phyloP scores from a whole-genome alignment of 2,113 vertebrate species.

The Regulus satrapa region DNA sequence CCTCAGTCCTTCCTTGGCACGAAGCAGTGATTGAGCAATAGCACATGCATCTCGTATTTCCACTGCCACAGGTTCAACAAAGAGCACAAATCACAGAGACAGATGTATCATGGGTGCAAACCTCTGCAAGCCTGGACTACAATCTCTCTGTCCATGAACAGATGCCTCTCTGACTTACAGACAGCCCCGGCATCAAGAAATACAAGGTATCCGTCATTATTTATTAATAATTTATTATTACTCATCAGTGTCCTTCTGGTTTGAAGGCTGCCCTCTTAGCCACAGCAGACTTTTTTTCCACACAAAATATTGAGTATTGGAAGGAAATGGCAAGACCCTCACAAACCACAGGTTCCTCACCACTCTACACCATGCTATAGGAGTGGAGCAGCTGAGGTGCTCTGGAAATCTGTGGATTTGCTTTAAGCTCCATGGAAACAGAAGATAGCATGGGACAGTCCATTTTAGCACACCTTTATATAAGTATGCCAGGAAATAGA shows the following conservation, averaged over 20 bases:
- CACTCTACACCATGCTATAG: neutral
- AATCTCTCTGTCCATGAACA: neutral
- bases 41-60: neutral
- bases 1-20: neutral
- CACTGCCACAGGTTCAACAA: neutral
- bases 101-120: neutral
- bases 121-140: neutral
- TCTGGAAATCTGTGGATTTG: neutral
- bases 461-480: neutral
- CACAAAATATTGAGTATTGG: neutral
- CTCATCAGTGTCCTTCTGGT: neutral
- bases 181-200: neutral
- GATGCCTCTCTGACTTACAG: accelerated
- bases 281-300: neutral
- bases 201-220: neutral
- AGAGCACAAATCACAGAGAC: neutral
- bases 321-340: neutral
- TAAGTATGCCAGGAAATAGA: neutral
- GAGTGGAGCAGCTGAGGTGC: neutral
- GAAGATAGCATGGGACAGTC: neutral
- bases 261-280: neutral
- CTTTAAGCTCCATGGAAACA: neutral
- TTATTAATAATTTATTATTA: neutral
- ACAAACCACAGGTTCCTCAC: neutral
- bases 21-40: neutral